A percentile compares a stretch with the other conserved stretches of the same genome.
These are phyloP conservation scores for Megaceryle torquata DNA, from an alignment of 2,113 vertebrate species.

Conservation along the genomic window DNA sequence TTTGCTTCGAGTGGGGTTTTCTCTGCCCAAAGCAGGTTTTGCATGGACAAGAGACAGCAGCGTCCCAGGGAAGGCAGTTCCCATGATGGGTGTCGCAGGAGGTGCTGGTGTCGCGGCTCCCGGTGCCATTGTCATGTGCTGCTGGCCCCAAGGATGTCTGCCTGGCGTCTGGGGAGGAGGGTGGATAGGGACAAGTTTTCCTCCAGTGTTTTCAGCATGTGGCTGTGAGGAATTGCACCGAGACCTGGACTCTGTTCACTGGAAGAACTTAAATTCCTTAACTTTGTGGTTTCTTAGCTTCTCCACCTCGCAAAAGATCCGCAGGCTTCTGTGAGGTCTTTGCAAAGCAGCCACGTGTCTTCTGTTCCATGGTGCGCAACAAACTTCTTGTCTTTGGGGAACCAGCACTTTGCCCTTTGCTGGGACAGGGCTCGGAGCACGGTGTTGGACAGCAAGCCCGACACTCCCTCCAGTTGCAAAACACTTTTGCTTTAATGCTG, in stretches of 20 bases:
- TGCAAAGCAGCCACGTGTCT: background rate
- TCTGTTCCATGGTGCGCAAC: background rate
- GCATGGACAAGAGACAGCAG: background rate
- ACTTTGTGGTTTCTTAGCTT: background rate
- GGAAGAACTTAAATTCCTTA: background rate
- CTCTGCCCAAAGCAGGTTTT: background rate
- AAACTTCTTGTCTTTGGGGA: background rate
- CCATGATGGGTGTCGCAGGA: rapidly evolving
- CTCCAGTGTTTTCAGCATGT: rapidly evolving
- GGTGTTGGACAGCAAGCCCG: background rate
- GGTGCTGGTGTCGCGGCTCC: background rate
- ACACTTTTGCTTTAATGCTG: background rate
- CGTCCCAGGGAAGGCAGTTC: rapidly evolving
- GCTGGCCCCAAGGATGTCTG: background rate
- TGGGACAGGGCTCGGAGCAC: background rate
- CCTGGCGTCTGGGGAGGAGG: background rate
- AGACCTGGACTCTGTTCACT: background rate
- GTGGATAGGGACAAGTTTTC: background rate
- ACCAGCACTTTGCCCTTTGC: rapidly evolving
- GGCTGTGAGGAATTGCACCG: background rate
- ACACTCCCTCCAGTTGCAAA: constrained; percentile 25
- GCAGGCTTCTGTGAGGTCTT: background rate
- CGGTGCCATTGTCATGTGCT: rapidly evolving
- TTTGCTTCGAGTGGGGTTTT: background rate
- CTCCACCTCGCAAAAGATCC: rapidly evolving